Evolutionary conservation across 1,140 invertebrate species (phyloP).

Genomic region (Macrosteles quadrilineatus): DNA sequence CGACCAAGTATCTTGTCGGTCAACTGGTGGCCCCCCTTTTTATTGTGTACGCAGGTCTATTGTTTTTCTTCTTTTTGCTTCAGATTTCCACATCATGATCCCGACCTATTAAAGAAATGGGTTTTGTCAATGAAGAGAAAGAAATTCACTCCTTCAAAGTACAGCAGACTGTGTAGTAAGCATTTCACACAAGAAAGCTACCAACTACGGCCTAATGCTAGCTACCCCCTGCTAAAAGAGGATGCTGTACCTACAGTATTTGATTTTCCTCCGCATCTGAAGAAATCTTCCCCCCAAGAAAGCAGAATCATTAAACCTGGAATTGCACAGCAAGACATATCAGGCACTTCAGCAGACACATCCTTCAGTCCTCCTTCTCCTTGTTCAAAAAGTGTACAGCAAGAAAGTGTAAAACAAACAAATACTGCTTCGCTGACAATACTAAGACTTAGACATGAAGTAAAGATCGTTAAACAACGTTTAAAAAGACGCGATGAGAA

Average conservation of each 20-base stretch:
- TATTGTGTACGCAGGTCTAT: too few relatives aligned
- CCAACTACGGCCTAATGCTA: not conserved
- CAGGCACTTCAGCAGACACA: too few relatives aligned
- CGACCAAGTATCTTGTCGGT: too few relatives aligned
- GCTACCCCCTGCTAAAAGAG: not conserved
- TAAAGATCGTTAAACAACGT: not conserved
- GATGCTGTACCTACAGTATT: not conserved
- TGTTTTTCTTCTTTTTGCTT: not conserved
- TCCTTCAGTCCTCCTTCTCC: too few relatives aligned
- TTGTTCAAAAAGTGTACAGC: too few relatives aligned
- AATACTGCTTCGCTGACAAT: not conserved
- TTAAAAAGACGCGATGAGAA: not conserved
- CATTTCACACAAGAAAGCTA: not conserved
- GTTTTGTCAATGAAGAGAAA: not conserved
- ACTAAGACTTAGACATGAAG: not conserved
- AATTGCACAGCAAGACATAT: not conserved
- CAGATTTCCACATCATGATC: not conserved
- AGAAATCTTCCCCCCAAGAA: not conserved
- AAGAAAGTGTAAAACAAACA: too few relatives aligned
- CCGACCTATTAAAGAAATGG: not conserved
- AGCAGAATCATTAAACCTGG: not conserved
- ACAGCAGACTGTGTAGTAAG: not conserved
- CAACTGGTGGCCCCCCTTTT: too few relatives aligned
- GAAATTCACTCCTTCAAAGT: not conserved
- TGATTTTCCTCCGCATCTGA: not conserved